Evolutionary conservation across 2,113 vertebrate genomes (phyloP).

Genomic region (Platysteira castanea): DNA sequence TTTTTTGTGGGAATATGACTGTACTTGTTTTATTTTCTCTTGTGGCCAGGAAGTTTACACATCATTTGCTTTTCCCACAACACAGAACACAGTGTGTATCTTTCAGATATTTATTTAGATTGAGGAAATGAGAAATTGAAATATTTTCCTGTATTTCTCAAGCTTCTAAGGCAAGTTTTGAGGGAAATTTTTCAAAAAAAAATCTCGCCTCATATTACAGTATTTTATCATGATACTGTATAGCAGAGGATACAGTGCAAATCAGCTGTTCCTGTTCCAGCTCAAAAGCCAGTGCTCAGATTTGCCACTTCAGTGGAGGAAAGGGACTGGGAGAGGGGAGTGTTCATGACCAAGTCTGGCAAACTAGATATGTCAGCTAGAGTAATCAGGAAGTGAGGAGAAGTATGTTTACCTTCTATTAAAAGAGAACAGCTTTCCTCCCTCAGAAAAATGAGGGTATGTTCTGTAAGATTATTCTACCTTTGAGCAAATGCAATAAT

Average conservation of each 20-base stretch:
- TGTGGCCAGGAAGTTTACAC: background rate
- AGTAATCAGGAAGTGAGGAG: background rate
- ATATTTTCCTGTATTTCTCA: background rate
- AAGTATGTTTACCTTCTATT: background rate
- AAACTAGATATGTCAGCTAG: background rate
- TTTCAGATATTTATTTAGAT: background rate
- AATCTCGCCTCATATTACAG: background rate
- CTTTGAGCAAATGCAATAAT: background rate
- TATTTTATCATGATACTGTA: background rate
- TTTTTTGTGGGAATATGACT: background rate
- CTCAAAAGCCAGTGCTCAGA: background rate
- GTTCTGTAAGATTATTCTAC: background rate
- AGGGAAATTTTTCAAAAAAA: background rate
- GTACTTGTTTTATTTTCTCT: background rate
- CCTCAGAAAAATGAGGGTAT: background rate
- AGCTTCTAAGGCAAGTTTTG: background rate
- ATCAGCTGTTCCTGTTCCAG: background rate
- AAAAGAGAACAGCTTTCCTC: background rate
- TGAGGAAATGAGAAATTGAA: background rate
- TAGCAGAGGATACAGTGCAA: background rate
- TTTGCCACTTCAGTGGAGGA: background rate
- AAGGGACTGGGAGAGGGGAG: background rate
- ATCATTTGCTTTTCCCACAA: background rate
- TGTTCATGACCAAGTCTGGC: background rate
- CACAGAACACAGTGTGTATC: background rate